phyloP scores from a whole-genome alignment of 2,888 invertebrate species.

The Lasioglossum vierecki region DNA sequence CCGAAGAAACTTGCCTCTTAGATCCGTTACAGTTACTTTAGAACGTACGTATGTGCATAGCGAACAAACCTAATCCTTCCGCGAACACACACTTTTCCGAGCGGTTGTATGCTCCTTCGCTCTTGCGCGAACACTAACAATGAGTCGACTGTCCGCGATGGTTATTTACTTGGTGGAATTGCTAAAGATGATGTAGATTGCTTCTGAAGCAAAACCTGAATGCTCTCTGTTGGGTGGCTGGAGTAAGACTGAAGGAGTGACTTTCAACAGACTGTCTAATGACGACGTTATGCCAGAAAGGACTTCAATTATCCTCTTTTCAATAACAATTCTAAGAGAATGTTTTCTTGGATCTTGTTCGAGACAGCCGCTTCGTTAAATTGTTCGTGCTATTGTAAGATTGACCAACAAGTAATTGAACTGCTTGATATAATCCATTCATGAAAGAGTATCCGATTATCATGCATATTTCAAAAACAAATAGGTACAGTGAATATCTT shows the following conservation, averaged over 20 bases:
- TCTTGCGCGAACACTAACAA: not conserved
- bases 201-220: not conserved
- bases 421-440: not conserved
- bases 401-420: not conserved
- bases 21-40: constrained; percentile 5
- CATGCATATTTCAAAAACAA: not conserved
- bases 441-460: not conserved
- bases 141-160: not conserved
- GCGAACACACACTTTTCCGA: not conserved
- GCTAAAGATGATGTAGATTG: constrained; percentile 5
- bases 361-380: not conserved
- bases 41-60: not conserved
- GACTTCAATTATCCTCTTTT: not conserved
- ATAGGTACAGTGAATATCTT: not conserved
- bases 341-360: not conserved
- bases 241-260: not conserved
- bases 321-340: not conserved
- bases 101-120: not conserved
- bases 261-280: not conserved
- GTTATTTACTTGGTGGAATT: not conserved
- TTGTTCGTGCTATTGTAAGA: not conserved
- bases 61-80: not conserved
- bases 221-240: not conserved
- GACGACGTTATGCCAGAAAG: not conserved
- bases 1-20: not conserved